phyloP scores from a whole-genome alignment of 2,888 invertebrate genomes.

The Eristalinus aeneus region DNA sequence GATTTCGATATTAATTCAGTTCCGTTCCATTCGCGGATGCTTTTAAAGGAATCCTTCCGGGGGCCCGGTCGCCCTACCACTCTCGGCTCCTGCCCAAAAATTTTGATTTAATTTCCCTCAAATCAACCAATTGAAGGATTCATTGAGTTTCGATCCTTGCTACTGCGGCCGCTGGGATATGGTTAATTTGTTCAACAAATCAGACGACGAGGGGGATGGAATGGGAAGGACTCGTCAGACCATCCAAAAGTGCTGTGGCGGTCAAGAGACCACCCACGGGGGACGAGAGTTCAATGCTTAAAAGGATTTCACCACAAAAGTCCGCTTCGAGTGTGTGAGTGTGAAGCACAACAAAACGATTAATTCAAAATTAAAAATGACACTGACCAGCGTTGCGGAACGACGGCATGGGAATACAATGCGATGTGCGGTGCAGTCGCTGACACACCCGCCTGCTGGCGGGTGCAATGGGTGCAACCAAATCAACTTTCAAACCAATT shows the following conservation, averaged over 20 bases:
- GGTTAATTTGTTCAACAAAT: slow-evolving; percentile 60
- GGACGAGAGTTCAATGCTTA: not conserved
- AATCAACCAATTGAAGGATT: slow-evolving; percentile 40
- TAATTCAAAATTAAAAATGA: slow-evolving; percentile 57
- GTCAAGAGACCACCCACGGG: not conserved
- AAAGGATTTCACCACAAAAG: not conserved
- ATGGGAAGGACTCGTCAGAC: slow-evolving; percentile 9
- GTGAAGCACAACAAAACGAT: slow-evolving; percentile 29
- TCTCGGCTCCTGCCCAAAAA: not conserved
- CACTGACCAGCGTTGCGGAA: slow-evolving; percentile 12
- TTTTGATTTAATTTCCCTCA: slow-evolving; percentile 45
- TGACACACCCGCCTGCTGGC: slow-evolving; percentile 1
- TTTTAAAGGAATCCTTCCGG: slow-evolving; percentile 8
- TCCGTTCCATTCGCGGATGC: not conserved
- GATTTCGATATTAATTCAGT: slow-evolving; percentile 54
- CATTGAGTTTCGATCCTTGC: no score
- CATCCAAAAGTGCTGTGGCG: slow-evolving; percentile 32
- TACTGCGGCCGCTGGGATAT: slow-evolving; percentile 10
- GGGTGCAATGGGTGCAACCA: slow-evolving; percentile 31
- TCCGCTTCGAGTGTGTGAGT: not conserved
- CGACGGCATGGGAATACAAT: not conserved
- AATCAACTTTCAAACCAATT: slow-evolving; percentile 64
- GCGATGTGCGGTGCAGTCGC: not conserved
- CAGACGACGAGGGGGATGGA: slow-evolving; percentile 62
- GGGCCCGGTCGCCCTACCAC: not conserved